phyloP scores from a whole-genome alignment of 2,797 vertebrate species.

The Adelosebastes latens region DNA sequence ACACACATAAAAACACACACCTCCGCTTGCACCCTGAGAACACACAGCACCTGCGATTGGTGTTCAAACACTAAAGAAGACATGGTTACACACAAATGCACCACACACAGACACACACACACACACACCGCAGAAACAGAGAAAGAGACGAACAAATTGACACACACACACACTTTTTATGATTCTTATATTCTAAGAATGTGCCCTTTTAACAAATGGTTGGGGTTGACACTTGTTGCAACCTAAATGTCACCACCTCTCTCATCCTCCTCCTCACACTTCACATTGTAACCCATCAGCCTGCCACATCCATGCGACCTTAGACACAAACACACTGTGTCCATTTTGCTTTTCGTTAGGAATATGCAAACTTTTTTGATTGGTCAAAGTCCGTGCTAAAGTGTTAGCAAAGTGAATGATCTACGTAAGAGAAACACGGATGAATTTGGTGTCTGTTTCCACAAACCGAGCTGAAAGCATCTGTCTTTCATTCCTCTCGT shows the following conservation, averaged over 20 bases:
- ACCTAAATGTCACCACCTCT: constrained; percentile 39
- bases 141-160: not conserved
- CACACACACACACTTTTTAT: not conserved
- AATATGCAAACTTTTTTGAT: not conserved
- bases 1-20: constrained; percentile 22
- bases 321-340: not conserved
- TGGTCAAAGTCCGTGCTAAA: not conserved
- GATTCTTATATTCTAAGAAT: not conserved
- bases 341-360: not conserved
- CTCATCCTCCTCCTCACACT: constrained; percentile 3
- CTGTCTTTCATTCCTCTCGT: not conserved
- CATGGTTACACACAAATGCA: constrained; percentile 2
- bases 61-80: constrained; percentile 15
- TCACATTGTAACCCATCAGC: not conserved
- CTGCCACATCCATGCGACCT: not conserved
- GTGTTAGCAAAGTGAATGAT: not conserved
- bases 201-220: constrained; percentile 4
- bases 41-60: constrained; percentile 35
- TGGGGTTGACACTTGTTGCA: constrained; percentile 6
- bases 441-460: not conserved
- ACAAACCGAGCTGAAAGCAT: not conserved
- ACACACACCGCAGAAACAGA: not conserved
- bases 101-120: not conserved
- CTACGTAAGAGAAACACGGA: not conserved
- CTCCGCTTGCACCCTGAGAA: constrained; percentile 25